Base-by-base conservation (phyloP, 2,113 vertebrate genomes). In the Coregonus clupeaformis region DNA sequence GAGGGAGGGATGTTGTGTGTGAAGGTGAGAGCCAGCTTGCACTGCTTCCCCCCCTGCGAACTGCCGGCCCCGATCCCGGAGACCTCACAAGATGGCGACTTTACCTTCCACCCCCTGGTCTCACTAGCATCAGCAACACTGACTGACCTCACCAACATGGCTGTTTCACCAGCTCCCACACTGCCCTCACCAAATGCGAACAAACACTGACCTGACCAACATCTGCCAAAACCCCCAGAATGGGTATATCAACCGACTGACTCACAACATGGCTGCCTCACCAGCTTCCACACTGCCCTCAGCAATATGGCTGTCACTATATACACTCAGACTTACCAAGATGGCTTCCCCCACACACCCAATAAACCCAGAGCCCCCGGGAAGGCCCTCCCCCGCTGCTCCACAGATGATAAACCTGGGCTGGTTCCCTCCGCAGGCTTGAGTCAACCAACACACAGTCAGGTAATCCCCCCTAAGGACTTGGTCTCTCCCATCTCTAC, bases 11-110 rank as follows among this genome's bases (percentile, higher is more conserved):
- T 89, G 80, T 88, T 94, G 27, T 91, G 91, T 69, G 92, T 89
- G 81, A 95, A 96, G 27, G 94, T 93, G 69, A 96, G 92, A 1
- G 95, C 94, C 47, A 96, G 87, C 85, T 92, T 96, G 82, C 93
- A 94, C 59, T 90, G 89, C 62, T 93, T 95, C 3, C 84, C 91
- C 4, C 83, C 80, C 88, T 90, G 73, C 94, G 90, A 85, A 87
- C 67, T 89, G 91, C 42, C 74, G 4, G 82, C 89, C 92, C 74
- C 80, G 91, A 57, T 92, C 91, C 70, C 84, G n/a, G 86, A 77
- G 62, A 80, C 71, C 62, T 69, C 82, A 47, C 68, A 3, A 77
- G 6, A n/a, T 76, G 20, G 69, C 36, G 63, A 77, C 76, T 84
- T 20, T 12, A 6, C 62, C 24, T 60, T 22, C 59, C n/a, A 62